These are phyloP conservation scores for Noctuana brunneofusca DNA, from an alignment of 2,888 invertebrate genomes.

Conservation along the genomic window DNA sequence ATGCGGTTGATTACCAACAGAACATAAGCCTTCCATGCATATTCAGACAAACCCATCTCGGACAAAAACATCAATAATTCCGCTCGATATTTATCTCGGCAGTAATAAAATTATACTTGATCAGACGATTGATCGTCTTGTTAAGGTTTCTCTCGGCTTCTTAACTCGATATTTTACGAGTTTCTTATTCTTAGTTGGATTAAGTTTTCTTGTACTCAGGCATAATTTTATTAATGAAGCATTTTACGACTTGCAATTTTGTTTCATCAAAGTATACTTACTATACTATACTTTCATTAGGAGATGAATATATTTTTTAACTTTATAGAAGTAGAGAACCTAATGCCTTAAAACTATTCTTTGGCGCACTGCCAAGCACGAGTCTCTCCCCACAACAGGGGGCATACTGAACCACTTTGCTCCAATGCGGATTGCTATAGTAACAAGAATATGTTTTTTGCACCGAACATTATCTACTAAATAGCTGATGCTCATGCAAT, in stretches of 20 bases:
- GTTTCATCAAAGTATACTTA: no score
- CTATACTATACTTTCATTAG: no score
- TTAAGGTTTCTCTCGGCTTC: slow-evolving; percentile 25
- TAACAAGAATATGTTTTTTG: no score
- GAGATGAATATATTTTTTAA: no score
- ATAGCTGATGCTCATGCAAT: no score
- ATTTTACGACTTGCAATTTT: slow-evolving; percentile 14
- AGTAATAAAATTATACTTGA: slow-evolving; percentile 31
- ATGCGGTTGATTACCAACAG: slow-evolving; percentile 5
- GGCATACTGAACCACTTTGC: no score
- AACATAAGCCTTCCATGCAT: slow-evolving; percentile 15
- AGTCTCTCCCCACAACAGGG: no score
- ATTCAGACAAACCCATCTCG: slow-evolving; percentile 9
- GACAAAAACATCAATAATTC: slow-evolving; percentile 26
- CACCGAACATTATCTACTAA: no score
- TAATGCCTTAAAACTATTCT: no score
- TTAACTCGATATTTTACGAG: slow-evolving; percentile 29
- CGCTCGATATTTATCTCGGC: slow-evolving; percentile 24
- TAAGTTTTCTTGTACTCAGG: slow-evolving; percentile 5
- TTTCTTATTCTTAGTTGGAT: slow-evolving; percentile 17
- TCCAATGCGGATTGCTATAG: no score
- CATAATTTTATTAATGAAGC: slow-evolving; percentile 19
- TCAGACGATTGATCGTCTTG: slow-evolving; percentile 32
- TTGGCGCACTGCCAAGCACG: no score
- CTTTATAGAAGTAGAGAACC: no score